A percentile compares a stretch with the other conserved stretches of the same genome.
These are phyloP conservation scores for Morus bassanus DNA, from an alignment of 2,797 vertebrate genomes.

Conservation along the genomic window DNA sequence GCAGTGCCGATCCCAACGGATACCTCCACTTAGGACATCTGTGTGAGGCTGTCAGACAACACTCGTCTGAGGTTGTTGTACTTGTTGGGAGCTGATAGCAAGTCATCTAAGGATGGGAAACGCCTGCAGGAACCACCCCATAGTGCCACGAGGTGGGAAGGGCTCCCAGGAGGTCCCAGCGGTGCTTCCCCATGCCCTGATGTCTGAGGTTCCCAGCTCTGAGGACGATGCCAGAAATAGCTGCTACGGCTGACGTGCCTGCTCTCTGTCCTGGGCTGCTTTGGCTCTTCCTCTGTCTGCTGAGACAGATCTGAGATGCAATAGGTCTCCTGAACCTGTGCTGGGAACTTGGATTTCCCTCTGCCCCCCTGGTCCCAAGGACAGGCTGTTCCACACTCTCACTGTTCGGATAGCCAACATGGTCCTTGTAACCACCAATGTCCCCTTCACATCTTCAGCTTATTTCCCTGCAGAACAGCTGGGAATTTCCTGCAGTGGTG, in stretches of 20 bases:
- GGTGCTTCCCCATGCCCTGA: not conserved
- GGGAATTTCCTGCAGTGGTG: not conserved
- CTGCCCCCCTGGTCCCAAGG: not conserved
- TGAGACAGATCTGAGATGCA: too few species aligned
- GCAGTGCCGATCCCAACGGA: not conserved
- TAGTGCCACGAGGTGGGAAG: not conserved
- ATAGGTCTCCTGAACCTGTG: accelerated
- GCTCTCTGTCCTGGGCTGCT: not conserved
- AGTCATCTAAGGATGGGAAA: not conserved
- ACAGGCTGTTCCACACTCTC: accelerated
- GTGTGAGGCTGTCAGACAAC: not conserved
- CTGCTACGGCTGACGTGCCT: accelerated
- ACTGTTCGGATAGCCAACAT: accelerated
- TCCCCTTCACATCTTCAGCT: not conserved
- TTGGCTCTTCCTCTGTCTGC: not conserved
- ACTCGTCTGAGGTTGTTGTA: not conserved
- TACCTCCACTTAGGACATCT: not conserved
- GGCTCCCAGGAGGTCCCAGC: not conserved
- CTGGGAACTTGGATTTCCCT: not conserved
- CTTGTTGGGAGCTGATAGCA: not conserved
- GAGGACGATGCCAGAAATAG: not conserved
- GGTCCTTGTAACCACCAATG: too few species aligned
- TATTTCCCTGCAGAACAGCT: not conserved
- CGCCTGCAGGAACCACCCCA: not conserved
- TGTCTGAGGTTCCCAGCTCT: not conserved